A percentile compares a stretch with the other conserved stretches of the same genome.
phyloP scores from a whole-genome alignment of 2,113 vertebrate species.

The Labrus mixtus region DNA sequence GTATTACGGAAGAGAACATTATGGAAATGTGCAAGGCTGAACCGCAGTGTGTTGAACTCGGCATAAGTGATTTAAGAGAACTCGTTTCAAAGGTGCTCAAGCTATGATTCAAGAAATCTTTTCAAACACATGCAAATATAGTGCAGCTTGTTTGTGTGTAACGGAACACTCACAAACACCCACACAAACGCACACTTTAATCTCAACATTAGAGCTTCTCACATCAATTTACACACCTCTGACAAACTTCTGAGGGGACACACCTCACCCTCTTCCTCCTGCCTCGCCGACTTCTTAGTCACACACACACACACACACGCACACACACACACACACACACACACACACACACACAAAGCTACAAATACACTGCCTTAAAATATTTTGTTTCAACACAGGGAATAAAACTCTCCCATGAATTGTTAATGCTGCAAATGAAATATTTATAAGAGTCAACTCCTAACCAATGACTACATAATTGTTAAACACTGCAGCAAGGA shows the following conservation, averaged over 20 bases:
- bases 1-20: constrained; percentile 38
- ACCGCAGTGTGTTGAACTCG: constrained; percentile 18
- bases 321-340: neutral
- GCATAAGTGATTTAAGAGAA: constrained; percentile 29
- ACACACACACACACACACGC: neutral
- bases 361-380: constrained; percentile 23
- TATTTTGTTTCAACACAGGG: constrained; percentile 1
- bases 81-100: constrained; percentile 38
- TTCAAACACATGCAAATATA: constrained; percentile 45
- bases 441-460: constrained; percentile 53
- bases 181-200: constrained; percentile 10
- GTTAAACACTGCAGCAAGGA: constrained; percentile 40
- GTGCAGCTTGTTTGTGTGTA: neutral
- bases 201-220: constrained; percentile 22
- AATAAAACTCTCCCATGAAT: constrained; percentile 37
- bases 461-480: constrained; percentile 35
- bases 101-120: constrained; percentile 49
- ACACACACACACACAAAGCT: neutral
- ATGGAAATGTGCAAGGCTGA: constrained; percentile 38
- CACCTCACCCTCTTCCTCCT: neutral
- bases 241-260: constrained; percentile 11
- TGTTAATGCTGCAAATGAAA: constrained; percentile 40
- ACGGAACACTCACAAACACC: neutral
- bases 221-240: constrained; percentile 16
- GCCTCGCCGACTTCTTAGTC: neutral